Evolutionary conservation across 2,888 invertebrate species (phyloP).

Genomic region (Trichogramma evanescens): DNA sequence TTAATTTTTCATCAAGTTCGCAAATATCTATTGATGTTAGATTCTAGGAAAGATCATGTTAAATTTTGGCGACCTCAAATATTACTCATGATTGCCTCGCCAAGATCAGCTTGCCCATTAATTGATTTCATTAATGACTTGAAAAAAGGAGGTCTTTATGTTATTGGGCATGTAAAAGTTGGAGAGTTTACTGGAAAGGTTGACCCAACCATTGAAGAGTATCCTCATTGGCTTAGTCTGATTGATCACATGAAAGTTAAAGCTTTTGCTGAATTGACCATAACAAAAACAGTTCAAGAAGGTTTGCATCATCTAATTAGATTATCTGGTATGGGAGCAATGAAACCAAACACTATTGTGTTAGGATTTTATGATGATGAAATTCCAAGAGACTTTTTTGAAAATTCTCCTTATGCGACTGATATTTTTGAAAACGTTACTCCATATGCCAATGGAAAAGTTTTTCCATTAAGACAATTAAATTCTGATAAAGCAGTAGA

Average conservation of each 20-base stretch:
- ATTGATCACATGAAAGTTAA: slow-evolving; percentile 92
- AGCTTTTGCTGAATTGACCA: slow-evolving; percentile 91
- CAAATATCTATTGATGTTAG: slow-evolving; percentile 91
- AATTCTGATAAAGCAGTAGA: slow-evolving; percentile 48
- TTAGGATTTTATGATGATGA: slow-evolving; percentile 86
- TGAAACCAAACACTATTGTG: slow-evolving; percentile 97
- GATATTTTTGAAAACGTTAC: slow-evolving; percentile 50
- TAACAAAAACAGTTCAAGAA: slow-evolving; percentile 75
- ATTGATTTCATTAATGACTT: slow-evolving; percentile 97
- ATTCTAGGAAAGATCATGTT: slow-evolving; percentile 94
- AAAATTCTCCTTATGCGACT: slow-evolving; percentile 47
- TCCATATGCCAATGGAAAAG: slow-evolving; percentile 42
- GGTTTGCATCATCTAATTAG: slow-evolving; percentile 89
- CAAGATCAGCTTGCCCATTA: slow-evolving; percentile 80
- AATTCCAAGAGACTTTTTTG: slow-evolving; percentile 70
- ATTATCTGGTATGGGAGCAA: slow-evolving; percentile 92
- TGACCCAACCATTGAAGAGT: slow-evolving; percentile 71
- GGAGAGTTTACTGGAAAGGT: slow-evolving; percentile 52
- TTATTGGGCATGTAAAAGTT: slow-evolving; percentile 77
- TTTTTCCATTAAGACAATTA: slow-evolving; percentile 53
- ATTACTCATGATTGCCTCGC: slow-evolving; percentile 84
- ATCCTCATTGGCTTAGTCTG: slow-evolving; percentile 85
- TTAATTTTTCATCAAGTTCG: slow-evolving; percentile 93
- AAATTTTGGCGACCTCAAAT: slow-evolving; percentile 99
- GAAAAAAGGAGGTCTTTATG: slow-evolving; percentile 88